Evolutionary conservation across 2,113 vertebrate species (phyloP).

Genomic region (Platichthys stellatus): DNA sequence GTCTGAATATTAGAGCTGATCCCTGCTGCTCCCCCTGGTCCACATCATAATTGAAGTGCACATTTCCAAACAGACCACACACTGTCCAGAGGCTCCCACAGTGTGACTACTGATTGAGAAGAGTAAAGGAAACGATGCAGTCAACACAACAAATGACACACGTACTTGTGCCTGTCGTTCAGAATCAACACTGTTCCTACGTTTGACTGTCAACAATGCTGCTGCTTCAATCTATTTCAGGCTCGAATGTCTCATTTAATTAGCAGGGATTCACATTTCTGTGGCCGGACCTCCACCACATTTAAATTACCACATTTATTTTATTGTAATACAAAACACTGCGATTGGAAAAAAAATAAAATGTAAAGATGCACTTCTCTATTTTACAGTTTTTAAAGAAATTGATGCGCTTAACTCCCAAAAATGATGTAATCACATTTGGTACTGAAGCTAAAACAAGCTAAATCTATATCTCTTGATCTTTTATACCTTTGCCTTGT

Average conservation of each 20-base stretch:
- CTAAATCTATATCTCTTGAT: too few relatives aligned
- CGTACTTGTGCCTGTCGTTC: background rate
- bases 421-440: too few relatives aligned
- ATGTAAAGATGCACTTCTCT: background rate
- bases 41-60: constrained; percentile 37
- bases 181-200: constrained; percentile 12
- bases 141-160: constrained; percentile 2
- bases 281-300: constrained; percentile 14
- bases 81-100: constrained; percentile 8
- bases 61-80: constrained; percentile 33
- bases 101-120: constrained; percentile 17
- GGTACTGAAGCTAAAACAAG: too few relatives aligned
- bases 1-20: constrained; percentile 63
- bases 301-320: background rate
- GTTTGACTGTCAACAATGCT: background rate
- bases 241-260: constrained; percentile 17
- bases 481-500: too few relatives aligned
- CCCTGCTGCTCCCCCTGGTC: constrained; percentile 26
- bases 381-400: too few relatives aligned
- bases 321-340: background rate
- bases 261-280: constrained; percentile 13
- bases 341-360: background rate
- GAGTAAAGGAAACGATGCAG: background rate
- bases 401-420: too few relatives aligned
- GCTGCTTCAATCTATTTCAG: constrained; percentile 14